A percentile compares a stretch with the other conserved stretches of the same genome.
Conservation (phyloP, 1,140 invertebrate species). For the Zaprionus ornatus region DNA sequence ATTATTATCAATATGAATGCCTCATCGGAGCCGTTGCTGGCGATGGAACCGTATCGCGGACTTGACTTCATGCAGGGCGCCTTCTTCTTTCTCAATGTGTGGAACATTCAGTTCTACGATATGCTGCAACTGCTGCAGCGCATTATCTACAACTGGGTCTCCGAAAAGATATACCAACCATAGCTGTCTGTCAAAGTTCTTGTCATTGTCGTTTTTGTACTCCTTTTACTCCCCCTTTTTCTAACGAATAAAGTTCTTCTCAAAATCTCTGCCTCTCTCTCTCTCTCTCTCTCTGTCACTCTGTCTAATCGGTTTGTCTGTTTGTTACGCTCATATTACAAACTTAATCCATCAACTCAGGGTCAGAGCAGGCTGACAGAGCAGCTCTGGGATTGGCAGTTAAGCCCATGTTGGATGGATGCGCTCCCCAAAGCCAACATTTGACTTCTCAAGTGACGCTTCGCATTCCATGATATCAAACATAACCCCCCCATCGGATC, state of each 20-base stretch:
- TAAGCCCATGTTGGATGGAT: slow-evolving; percentile 6
- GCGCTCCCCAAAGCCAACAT: slow-evolving; percentile 1
- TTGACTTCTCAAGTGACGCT: slow-evolving; percentile 20
- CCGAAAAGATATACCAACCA: neutral
- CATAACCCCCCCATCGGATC: neutral
- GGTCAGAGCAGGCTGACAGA: slow-evolving; percentile 8
- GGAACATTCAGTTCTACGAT: slow-evolving; percentile 25
- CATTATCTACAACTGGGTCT: slow-evolving; percentile 36
- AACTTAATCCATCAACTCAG: slow-evolving; percentile 26
- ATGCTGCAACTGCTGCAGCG: slow-evolving; percentile 36
- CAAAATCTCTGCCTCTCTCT: neutral
- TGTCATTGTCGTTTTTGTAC: neutral
- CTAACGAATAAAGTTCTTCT: neutral
- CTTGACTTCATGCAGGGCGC: slow-evolving; percentile 64
- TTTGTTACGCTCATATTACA: slow-evolving; percentile 3
- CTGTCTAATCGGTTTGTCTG: neutral
- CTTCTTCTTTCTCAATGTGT: slow-evolving; percentile 72
- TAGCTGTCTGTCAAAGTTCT: neutral
- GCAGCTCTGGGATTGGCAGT: neutral
- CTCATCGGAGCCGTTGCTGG: slow-evolving; percentile 26
- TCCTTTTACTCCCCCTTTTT: neutral
- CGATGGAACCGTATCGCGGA: slow-evolving; percentile 39
- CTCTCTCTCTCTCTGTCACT: neutral
- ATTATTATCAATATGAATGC: slow-evolving; percentile 52
- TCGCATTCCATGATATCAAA: slow-evolving; percentile 1